phyloP scores from a whole-genome alignment of 2,113 vertebrate species.

The Chrysemys picta region DNA sequence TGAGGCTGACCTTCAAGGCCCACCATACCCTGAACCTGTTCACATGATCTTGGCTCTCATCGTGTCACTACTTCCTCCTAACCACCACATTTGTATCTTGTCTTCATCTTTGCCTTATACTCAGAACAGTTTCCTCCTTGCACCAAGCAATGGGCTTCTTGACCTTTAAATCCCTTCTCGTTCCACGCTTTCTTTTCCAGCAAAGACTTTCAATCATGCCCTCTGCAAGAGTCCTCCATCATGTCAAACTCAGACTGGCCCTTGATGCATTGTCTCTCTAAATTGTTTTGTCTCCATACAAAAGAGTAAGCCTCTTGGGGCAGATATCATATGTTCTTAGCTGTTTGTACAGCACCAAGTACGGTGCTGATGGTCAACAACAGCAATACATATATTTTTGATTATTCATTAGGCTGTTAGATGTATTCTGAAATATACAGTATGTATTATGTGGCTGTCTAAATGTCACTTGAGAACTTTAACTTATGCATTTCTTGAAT shows the following conservation, averaged over 20 bases:
- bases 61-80: not conserved
- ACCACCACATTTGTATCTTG: not conserved
- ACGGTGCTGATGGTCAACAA: accelerated
- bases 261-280: not conserved
- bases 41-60: not conserved
- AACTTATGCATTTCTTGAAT: not conserved
- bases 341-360: not conserved
- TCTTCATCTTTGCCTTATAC: not conserved
- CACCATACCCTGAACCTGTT: not conserved
- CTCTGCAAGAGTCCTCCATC: not conserved
- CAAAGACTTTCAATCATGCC: not conserved
- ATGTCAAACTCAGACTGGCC: not conserved
- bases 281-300: accelerated
- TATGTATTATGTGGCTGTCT: not conserved
- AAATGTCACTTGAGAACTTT: not conserved
- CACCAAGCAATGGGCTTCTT: not conserved
- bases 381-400: not conserved
- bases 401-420: accelerated
- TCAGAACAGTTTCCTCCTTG: not conserved
- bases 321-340: not conserved
- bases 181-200: not conserved
- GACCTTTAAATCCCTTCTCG: not conserved
- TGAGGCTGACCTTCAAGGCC: not conserved
- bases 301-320: not conserved
- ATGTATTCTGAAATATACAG: accelerated